phyloP scores from a whole-genome alignment of 2,113 vertebrate genomes.

The Lathamus discolor region DNA sequence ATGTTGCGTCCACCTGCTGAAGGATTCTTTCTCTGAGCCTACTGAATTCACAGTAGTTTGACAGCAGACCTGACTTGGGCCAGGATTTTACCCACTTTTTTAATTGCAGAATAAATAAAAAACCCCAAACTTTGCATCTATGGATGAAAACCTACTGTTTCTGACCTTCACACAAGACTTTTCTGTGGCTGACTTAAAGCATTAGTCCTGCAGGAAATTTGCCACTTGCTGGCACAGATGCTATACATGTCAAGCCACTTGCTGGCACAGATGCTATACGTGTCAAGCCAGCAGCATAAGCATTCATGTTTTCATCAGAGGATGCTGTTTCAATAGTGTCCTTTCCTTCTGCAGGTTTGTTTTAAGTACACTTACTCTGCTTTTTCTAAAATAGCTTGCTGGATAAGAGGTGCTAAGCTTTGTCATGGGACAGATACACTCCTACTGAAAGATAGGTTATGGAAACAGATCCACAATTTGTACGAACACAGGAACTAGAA shows the following conservation, averaged over 20 bases:
- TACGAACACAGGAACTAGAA: background rate
- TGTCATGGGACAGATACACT: background rate
- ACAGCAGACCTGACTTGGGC: background rate
- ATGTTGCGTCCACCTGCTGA: background rate
- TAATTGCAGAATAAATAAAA: background rate
- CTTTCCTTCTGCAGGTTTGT: background rate
- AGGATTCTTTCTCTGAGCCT: background rate
- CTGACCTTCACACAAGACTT: background rate
- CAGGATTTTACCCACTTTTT: background rate
- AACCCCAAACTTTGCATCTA: background rate
- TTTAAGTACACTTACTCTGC: background rate
- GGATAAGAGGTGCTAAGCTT: slow-evolving; percentile 30
- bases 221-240: background rate
- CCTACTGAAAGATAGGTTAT: background rate
- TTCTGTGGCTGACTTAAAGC: background rate
- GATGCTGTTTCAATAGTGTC: background rate
- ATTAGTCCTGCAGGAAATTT: background rate
- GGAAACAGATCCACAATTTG: background rate
- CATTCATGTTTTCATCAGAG: background rate
- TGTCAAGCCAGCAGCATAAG: background rate
- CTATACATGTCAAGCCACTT: no score
- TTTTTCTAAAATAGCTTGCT: slow-evolving; percentile 22
- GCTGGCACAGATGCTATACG: background rate
- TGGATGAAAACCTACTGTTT: background rate
- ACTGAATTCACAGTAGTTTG: background rate